Evolutionary conservation across 1,140 invertebrate genomes (phyloP).

Genomic region (Drosophila pallidifrons): DNA sequence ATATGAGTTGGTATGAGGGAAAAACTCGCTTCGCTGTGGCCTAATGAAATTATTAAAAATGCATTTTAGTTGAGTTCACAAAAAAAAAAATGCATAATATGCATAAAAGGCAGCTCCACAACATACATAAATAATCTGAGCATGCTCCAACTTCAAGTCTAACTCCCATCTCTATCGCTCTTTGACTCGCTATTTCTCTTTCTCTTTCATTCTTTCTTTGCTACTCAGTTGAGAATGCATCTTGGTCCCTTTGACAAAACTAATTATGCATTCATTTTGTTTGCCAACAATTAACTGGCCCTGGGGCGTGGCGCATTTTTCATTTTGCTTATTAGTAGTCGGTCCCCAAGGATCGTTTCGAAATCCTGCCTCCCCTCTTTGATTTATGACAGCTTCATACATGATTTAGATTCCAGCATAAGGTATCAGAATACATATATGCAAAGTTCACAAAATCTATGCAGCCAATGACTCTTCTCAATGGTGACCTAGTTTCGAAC

Average conservation of each 20-base stretch:
- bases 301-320: slow-evolving; percentile 75
- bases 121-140: slow-evolving; percentile 69
- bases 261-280: slow-evolving; percentile 83
- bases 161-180: neutral
- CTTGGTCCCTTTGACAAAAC: slow-evolving; percentile 61
- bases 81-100: slow-evolving; percentile 50
- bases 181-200: neutral
- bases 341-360: slow-evolving; percentile 1
- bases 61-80: slow-evolving; percentile 55
- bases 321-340: slow-evolving; percentile 80
- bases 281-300: slow-evolving; percentile 81
- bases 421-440: neutral
- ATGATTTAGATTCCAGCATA: slow-evolving; percentile 25
- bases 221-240: slow-evolving; percentile 9
- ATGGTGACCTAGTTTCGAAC: slow-evolving; percentile 20
- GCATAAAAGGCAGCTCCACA: slow-evolving; percentile 45
- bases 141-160: neutral
- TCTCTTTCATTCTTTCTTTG: neutral
- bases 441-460: neutral
- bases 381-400: slow-evolving; percentile 61
- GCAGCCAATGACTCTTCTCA: neutral
- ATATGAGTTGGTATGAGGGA: neutral
- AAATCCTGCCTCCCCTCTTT: slow-evolving; percentile 8
- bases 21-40: slow-evolving; percentile 46
- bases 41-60: slow-evolving; percentile 84